These are phyloP conservation scores for Stercorarius parasiticus DNA, from an alignment of 2,113 vertebrate species.

Conservation along the genomic window DNA sequence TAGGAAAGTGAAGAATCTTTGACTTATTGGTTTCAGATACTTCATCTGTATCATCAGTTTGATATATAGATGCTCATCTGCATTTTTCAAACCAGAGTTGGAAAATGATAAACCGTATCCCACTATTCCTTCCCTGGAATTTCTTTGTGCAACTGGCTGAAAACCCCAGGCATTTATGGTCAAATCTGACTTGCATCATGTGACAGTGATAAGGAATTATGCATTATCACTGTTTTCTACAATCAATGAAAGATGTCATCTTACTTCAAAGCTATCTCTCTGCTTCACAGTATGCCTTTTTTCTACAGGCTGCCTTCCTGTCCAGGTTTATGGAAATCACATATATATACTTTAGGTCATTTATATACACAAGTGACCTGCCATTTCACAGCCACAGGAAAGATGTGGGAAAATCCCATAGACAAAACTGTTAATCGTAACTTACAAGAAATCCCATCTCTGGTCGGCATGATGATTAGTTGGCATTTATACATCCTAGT, in stretches of 20 bases:
- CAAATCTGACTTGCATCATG: neutral
- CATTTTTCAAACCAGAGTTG: neutral
- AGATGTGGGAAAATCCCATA: neutral
- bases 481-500: neutral
- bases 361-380: neutral
- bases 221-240: neutral
- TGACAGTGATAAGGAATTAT: neutral
- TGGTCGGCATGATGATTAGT: rapidly evolving
- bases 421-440: neutral
- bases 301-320: neutral
- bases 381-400: neutral
- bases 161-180: neutral
- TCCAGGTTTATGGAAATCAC: neutral
- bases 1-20: neutral
- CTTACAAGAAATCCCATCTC: neutral
- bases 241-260: neutral
- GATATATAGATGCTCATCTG: neutral
- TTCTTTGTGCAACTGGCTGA: neutral
- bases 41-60: neutral
- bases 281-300: neutral
- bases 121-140: neutral
- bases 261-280: neutral
- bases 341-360: neutral
- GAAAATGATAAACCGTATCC: neutral
- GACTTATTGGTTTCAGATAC: neutral